phyloP scores from a whole-genome alignment of 2,113 vertebrate species.

The Motacilla alba region DNA sequence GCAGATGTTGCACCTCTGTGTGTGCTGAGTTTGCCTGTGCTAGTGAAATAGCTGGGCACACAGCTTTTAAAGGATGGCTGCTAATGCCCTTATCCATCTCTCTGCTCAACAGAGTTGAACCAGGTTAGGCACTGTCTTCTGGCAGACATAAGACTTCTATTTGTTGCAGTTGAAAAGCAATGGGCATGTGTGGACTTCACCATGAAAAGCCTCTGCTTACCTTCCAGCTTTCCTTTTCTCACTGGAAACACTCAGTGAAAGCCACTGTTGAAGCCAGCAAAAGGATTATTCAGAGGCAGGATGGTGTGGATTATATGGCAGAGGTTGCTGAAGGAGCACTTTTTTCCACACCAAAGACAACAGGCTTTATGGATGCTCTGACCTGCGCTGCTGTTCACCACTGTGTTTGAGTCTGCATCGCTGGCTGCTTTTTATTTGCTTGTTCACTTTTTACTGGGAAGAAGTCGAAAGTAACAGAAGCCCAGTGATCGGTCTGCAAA shows the following conservation, averaged over 20 bases:
- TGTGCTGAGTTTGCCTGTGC: background rate
- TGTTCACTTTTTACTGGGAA: slow-evolving; percentile 16
- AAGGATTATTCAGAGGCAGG: background rate
- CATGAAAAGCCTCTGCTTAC: background rate
- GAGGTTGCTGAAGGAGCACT: background rate
- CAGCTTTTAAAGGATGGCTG: background rate
- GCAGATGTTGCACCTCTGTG: background rate
- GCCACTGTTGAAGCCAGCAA: background rate
- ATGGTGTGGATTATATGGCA: background rate
- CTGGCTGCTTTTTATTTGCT: background rate
- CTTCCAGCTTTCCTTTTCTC: background rate
- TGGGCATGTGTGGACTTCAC: background rate
- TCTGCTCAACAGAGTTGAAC: background rate
- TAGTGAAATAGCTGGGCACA: background rate
- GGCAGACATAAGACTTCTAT: background rate
- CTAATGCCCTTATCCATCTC: background rate
- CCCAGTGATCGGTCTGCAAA: background rate
- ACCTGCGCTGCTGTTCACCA: background rate
- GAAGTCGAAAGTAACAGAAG: background rate
- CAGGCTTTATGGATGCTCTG: background rate
- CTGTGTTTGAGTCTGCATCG: background rate
- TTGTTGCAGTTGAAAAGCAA: background rate
- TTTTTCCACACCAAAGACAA: background rate
- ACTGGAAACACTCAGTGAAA: background rate
- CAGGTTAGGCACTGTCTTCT: background rate